phyloP scores from a whole-genome alignment of 2,113 vertebrate genomes.

The Ceyx melanurus region DNA sequence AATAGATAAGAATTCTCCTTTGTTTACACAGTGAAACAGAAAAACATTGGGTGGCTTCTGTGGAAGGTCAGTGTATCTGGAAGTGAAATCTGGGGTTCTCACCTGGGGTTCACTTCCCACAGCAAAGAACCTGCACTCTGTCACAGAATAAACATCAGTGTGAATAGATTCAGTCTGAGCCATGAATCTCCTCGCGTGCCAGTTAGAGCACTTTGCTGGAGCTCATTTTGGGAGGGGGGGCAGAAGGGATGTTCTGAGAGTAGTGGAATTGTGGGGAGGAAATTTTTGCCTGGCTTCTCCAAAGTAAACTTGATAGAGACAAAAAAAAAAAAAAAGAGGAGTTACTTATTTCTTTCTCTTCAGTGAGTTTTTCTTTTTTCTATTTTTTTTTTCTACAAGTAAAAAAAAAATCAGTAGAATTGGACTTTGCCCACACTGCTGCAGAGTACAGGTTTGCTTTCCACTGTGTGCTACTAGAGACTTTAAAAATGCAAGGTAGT shows the following conservation, averaged over 20 bases:
- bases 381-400: neutral
- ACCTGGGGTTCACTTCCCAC: neutral
- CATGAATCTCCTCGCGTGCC: neutral
- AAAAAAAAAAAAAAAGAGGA: neutral
- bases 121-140: neutral
- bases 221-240: neutral
- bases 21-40: neutral
- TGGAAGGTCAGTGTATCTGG: neutral
- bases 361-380: neutral
- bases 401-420: neutral
- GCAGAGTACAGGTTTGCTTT: neutral
- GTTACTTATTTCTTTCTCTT: neutral
- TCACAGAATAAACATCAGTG: neutral
- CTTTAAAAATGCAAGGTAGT: neutral
- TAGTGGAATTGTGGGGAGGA: neutral
- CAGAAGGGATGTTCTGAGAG: neutral
- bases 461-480: neutral
- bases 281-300: neutral
- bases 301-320: neutral
- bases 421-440: slow-evolving; percentile 7
- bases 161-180: neutral
- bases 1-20: neutral
- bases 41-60: neutral
- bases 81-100: neutral
- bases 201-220: neutral